phyloP scores from a whole-genome alignment of 2,797 vertebrate genomes.

The Chrysocyon brachyurus region DNA sequence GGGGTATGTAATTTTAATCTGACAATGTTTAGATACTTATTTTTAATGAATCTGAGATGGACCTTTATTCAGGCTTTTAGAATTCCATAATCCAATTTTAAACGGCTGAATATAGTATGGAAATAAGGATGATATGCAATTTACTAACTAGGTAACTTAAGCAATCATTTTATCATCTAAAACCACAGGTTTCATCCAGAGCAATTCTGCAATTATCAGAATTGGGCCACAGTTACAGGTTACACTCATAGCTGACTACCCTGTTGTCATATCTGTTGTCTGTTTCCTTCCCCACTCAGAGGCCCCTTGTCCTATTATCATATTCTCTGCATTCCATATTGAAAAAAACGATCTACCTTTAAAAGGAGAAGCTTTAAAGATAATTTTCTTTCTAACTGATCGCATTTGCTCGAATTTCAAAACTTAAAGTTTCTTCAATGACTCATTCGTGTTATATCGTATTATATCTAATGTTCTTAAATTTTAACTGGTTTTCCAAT shows the following conservation, averaged over 20 bases:
- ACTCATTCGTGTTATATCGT: background rate
- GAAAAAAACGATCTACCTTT: background rate
- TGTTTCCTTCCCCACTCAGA: background rate
- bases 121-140: background rate
- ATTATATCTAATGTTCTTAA: no score
- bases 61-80: background rate
- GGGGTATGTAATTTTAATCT: background rate
- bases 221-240: background rate
- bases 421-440: background rate
- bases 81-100: background rate
- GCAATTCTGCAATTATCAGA: background rate
- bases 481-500: background rate
- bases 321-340: background rate
- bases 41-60: background rate
- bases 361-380: background rate
- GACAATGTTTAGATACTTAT: background rate
- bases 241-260: background rate
- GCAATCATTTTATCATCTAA: background rate
- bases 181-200: background rate
- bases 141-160: background rate
- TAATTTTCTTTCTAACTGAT: background rate
- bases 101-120: background rate
- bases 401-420: background rate
- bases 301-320: accelerated
- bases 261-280: background rate